Conservation (phyloP, 2,888 invertebrate genomes). For the Hedychridium roseum region DNA sequence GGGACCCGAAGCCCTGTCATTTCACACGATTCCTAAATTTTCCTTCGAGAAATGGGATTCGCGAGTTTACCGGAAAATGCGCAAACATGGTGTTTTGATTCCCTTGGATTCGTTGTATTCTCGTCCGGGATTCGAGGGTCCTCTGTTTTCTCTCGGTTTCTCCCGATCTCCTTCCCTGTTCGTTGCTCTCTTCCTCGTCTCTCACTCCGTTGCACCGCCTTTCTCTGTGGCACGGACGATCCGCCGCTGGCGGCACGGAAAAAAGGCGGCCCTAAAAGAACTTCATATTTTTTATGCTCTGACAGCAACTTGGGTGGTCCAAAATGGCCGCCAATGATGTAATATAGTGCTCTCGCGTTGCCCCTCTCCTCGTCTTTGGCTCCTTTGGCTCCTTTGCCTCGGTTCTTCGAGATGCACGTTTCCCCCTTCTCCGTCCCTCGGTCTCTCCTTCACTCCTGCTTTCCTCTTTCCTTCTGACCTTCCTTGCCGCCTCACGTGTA, state of each 20-base stretch:
- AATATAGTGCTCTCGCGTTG: slow-evolving; percentile 57
- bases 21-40: no score
- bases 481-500: neutral
- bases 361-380: slow-evolving; percentile 7
- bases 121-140: no score
- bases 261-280: slow-evolving; percentile 65
- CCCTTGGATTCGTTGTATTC: no score
- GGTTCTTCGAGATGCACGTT: no score
- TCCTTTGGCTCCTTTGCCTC: slow-evolving; percentile 9
- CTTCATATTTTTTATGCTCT: slow-evolving; percentile 64
- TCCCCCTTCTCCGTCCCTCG: slow-evolving; percentile 7
- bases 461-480: neutral
- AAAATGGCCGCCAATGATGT: slow-evolving; percentile 65
- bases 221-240: slow-evolving; percentile 48
- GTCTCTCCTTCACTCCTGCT: slow-evolving; percentile 7
- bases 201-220: slow-evolving; percentile 45
- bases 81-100: no score
- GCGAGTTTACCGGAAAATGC: slow-evolving; percentile 15
- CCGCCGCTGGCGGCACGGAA: slow-evolving; percentile 60
- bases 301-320: slow-evolving; percentile 64
- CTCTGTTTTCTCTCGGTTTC: slow-evolving; percentile 6
- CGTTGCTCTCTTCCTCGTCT: slow-evolving; percentile 17
- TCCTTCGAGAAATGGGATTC: no score
- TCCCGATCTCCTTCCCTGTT: slow-evolving; percentile 16
- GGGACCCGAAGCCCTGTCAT: no score